Percentiles rank a stretch among this genome's conserved stretches.
These are phyloP conservation scores for Aviceda subcristata DNA, from an alignment of 2,113 vertebrate species.

Conservation along the genomic window DNA sequence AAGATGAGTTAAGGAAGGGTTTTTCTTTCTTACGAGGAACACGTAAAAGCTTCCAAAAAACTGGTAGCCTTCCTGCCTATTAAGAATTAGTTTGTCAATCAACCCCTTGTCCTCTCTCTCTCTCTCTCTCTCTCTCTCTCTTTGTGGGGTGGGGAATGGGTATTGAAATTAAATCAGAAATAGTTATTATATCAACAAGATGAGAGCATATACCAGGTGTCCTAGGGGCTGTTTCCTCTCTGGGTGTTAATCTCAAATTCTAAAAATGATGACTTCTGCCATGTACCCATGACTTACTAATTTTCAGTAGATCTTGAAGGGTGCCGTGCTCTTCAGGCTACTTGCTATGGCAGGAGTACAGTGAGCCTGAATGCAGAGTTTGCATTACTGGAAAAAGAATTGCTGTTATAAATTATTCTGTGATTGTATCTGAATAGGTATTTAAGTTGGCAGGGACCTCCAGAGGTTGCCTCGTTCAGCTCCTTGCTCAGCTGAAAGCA, in stretches of 20 bases:
- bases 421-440: not conserved
- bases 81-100: not conserved
- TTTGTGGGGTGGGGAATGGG: accelerated
- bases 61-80: not conserved
- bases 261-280: not conserved
- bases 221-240: not conserved
- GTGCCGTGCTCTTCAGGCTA: not conserved
- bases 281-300: accelerated
- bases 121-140: too few relatives aligned
- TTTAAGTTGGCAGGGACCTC: not conserved
- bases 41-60: not conserved
- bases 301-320: not conserved
- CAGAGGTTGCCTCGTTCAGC: not conserved
- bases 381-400: not conserved
- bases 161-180: not conserved
- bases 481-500: not conserved
- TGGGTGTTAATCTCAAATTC: not conserved
- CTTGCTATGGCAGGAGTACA: not conserved
- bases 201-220: not conserved
- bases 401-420: not conserved
- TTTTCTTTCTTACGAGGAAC: not conserved
- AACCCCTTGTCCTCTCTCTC: not conserved
- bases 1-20: not conserved
- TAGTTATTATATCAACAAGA: not conserved
- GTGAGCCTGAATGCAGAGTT: not conserved